Base-by-base conservation (phyloP, 2,113 vertebrate genomes). In the Bagarius yarrelli region DNA sequence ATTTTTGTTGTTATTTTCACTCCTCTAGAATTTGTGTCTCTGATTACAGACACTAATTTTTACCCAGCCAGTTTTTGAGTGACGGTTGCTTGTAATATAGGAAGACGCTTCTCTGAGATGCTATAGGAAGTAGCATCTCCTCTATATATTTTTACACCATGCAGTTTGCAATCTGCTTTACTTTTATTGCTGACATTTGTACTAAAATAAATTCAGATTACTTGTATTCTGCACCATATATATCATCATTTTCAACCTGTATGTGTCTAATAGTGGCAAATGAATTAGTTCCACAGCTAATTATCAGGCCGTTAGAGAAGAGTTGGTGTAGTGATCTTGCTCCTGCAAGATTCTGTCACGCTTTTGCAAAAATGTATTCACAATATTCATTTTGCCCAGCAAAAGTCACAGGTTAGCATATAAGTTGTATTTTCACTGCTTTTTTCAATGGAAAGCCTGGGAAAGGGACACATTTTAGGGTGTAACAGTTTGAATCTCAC, bases 401-500 rank as follows among this genome's bases (percentile, higher is more conserved):
- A 47, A 47, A 47, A n/a, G n/a, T 47, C 36, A 40, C 36, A 40
- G 36, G 6, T 4, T 4, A 40, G 6, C 36, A 40, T 6, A 4
- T n/a, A n/a, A n/a, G n/a, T n/a, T n/a, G n/a, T n/a, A n/a, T n/a
- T n/a, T n/a, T n/a, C n/a, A n/a, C n/a, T n/a, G n/a, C n/a, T n/a
- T n/a, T n/a, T n/a, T n/a, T n/a, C n/a, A n/a, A n/a, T 40, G 36
- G 36, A 40, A 40, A 40, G 36, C 5, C 44, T 67, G 52, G 71
- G 78, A 60, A 81, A 67, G 57, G 53, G 34, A 82, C 67, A 81
- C 84, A 84, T 87, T 86, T 81, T 60, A 76, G 83, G 83, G 84
- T 69, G 69, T 79, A 80, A 70, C 69, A 77, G 85, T 70, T 88
- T 89, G 83, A 79, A 83, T 86, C 87, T 88, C 81, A 84, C 84